These are phyloP conservation scores for Bicyclus anynana DNA, from an alignment of 1,140 invertebrate species.

Conservation along the genomic window DNA sequence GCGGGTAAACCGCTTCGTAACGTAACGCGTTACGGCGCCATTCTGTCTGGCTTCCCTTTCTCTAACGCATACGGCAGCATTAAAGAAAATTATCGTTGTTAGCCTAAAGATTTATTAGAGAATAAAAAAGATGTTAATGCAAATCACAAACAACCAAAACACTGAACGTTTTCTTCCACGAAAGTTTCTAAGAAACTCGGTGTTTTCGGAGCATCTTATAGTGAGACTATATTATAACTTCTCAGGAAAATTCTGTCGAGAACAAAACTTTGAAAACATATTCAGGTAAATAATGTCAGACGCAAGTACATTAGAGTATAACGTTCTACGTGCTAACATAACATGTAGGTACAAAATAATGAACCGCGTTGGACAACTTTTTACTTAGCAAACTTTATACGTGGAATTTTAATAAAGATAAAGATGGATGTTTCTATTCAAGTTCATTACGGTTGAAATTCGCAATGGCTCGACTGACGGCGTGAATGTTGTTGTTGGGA, in stretches of 20 bases:
- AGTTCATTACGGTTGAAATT: slow-evolving; percentile 7
- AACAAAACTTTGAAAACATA: slow-evolving; percentile 4
- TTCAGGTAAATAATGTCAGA: slow-evolving; percentile 21
- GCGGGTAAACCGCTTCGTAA: no score
- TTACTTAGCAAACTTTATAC: slow-evolving; percentile 24
- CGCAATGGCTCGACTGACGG: not conserved
- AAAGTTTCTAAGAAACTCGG: no score
- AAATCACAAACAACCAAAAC: no score
- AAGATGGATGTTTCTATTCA: slow-evolving; percentile 2
- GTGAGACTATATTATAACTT: slow-evolving; percentile 18
- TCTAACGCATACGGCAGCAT: no score
- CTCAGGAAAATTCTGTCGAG: not conserved
- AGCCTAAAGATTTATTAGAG: no score
- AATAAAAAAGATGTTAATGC: no score
- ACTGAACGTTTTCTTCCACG: no score
- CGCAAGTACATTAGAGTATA: no score
- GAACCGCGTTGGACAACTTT: slow-evolving; percentile 18
- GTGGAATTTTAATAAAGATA: slow-evolving; percentile 15
- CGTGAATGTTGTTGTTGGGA: not conserved
- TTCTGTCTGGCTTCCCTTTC: no score
- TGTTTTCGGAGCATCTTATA: no score
- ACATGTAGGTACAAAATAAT: slow-evolving; percentile 15
- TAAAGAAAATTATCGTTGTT: no score
- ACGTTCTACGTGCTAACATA: slow-evolving; percentile 8
- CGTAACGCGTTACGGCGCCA: no score